Evolutionary conservation across 2,888 invertebrate genomes (phyloP).

Genomic region (Orchestes rusci): DNA sequence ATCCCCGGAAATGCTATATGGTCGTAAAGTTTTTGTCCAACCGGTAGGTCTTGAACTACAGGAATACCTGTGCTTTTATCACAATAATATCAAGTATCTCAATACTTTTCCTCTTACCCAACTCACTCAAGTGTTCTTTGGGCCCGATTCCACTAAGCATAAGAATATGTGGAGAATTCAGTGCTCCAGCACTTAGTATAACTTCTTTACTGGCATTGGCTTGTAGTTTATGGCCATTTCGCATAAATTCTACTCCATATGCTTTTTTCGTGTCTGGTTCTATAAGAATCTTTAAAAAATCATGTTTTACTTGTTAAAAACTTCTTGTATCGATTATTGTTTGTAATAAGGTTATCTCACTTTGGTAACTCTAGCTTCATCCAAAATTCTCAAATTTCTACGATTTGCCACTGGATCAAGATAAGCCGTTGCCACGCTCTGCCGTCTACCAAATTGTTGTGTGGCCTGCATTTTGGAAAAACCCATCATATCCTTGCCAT

Average conservation of each 20-base stretch:
- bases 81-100: background rate
- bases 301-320: background rate
- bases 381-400: conserved; percentile 60
- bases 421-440: conserved; percentile 53
- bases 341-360: conserved; percentile 2
- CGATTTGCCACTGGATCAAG: conserved; percentile 49
- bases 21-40: conserved; percentile 60
- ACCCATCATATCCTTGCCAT: conserved; percentile 39
- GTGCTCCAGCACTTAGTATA: conserved; percentile 76
- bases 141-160: conserved; percentile 72
- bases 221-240: conserved; percentile 41
- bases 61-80: conserved; percentile 41
- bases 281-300: conserved; percentile 48
- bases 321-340: background rate
- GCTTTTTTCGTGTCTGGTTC: conserved; percentile 55
- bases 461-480: conserved; percentile 45
- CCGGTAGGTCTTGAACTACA: conserved; percentile 56
- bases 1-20: conserved; percentile 48
- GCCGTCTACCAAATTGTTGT: conserved; percentile 47
- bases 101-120: conserved; percentile 34
- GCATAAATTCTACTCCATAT: conserved; percentile 51
- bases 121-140: conserved; percentile 49
- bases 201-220: conserved; percentile 69
- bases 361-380: conserved; percentile 54
- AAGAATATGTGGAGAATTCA: conserved; percentile 82